Evolutionary conservation across 1,140 invertebrate species (phyloP), one percentile per base, ranked within the genome.

Genomic region (Gonioctena quinquepunctata): DNA sequence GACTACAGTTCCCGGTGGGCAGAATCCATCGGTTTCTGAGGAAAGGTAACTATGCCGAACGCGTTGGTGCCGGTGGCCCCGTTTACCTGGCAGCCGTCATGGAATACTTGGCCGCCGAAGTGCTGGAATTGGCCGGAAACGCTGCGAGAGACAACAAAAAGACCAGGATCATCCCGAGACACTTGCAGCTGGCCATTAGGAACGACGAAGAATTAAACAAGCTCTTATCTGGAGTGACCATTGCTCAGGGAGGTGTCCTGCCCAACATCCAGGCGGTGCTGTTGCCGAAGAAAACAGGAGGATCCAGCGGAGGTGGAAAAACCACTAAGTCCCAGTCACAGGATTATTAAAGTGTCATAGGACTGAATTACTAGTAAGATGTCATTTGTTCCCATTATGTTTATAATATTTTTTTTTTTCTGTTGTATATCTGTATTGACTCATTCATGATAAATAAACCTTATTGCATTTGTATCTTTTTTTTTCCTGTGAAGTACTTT

Each of bases 151-250:
- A 90, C 28, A 89, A 89, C 71, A 88, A 89, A 22, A 85, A 87
- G 76, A 86, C 1, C 86, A 72, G 93, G 65, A 92, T 96, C 42
- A 92, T 92, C 63, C 94, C 94, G 0, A 86, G 63, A 57, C 94
- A 96, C 80, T 85, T 96, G 1, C 88, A 95, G 69, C 81, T 96
- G 56, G 94, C 93, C 5, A 92, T 96, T 18, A 86, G 91, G 33
- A 95, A 94, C 83, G 94, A 96, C 83, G 93, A 95, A 74, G 94
- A 96, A 80, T 83, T 96, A 70, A 93, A 92, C 78, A 90, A 75
- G 80, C 85, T 96, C 59, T 81, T 96, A 13, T 87, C 89, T 50
- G 91, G 92, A 59, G 93, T 94, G 0, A 94, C 92, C 2, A 94
- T 96, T 73, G 91, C 93, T 8, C 89, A 94, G 80, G 93, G 93